Evolutionary conservation across 92 coral and sea anemone genomes (phyloP).

Genomic region (Galaxea fascicularis): DNA sequence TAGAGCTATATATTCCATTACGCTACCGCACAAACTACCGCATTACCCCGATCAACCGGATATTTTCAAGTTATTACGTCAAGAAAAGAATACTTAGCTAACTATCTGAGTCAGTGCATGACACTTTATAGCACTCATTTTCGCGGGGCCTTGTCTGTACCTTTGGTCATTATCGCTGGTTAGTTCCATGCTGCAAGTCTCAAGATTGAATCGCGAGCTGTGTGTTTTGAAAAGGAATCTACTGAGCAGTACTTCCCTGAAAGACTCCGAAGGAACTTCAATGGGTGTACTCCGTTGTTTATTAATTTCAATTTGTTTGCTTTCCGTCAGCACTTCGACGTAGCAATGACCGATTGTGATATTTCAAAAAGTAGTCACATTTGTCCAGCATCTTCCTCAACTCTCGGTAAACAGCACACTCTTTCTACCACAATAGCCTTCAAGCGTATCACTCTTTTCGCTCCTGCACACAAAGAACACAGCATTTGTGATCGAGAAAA

Average conservation of each 20-base stretch:
- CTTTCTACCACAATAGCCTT: background rate
- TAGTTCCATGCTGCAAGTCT: background rate
- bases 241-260: background rate
- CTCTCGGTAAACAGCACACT: background rate
- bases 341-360: background rate
- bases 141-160: background rate
- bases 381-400: background rate
- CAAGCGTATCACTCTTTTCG: background rate
- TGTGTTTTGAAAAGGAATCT: background rate
- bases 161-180: background rate
- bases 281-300: no score
- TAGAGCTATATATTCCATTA: no score
- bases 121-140: background rate
- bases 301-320: background rate
- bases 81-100: no score
- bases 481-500: background rate
- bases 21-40: no score
- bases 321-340: background rate
- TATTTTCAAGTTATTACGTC: no score
- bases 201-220: background rate
- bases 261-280: no score
- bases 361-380: background rate
- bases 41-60: no score
- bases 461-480: background rate
- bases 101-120: no score